Percentiles rank a stretch among this genome's conserved stretches.
These are phyloP conservation scores for Arbacia lixula DNA, from an alignment of 53 echinoderm and acorn worm species.

Conservation along the genomic window DNA sequence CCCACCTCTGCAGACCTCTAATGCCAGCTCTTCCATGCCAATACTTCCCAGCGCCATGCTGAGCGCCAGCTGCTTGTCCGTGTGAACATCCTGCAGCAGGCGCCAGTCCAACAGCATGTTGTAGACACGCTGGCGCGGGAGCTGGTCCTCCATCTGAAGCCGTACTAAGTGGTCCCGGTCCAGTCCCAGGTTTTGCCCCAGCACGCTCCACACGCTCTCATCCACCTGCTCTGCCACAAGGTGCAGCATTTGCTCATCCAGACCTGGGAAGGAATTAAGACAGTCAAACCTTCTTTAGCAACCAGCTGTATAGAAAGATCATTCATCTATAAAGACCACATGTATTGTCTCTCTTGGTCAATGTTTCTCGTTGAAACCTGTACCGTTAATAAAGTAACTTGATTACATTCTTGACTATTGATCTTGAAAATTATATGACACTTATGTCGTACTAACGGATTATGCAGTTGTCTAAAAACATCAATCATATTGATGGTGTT, in stretches of 20 bases:
- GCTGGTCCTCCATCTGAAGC: conserved; percentile 44
- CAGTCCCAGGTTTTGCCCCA: conserved; percentile 13
- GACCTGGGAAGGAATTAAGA: background rate
- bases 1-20: conserved; percentile 50
- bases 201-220: conserved; percentile 35
- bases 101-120: conserved; percentile 55
- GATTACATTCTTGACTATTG: too few relatives aligned
- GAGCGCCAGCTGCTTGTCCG: conserved; percentile 29
- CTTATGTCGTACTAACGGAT: too few relatives aligned
- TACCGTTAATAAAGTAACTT: too few relatives aligned
- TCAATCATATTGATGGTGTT: too few relatives aligned
- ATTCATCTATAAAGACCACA: too few relatives aligned
- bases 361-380: too few relatives aligned
- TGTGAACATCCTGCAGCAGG: background rate
- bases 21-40: conserved; percentile 36
- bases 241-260: conserved; percentile 41
- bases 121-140: conserved; percentile 31
- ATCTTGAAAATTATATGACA: too few relatives aligned
- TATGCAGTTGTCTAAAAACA: too few relatives aligned
- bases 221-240: conserved; percentile 13
- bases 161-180: conserved; percentile 19
- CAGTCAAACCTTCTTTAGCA: background rate
- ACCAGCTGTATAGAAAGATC: too few relatives aligned
- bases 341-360: too few relatives aligned
- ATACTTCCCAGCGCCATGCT: background rate